These are phyloP conservation scores for Cryptoprocta ferox DNA, from an alignment of 2,797 vertebrate species.

Conservation along the genomic window DNA sequence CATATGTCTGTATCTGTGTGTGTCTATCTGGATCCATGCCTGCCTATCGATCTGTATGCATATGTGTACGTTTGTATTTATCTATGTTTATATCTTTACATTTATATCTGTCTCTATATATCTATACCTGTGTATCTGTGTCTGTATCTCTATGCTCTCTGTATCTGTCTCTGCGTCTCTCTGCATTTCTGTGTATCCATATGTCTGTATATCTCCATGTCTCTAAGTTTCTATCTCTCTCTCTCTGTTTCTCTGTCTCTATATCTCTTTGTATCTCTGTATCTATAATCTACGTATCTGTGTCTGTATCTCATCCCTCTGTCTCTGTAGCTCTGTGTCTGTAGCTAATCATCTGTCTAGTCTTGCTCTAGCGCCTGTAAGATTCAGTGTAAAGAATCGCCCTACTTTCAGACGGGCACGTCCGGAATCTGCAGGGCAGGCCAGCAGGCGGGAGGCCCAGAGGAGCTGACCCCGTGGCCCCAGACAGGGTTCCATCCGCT, in stretches of 20 bases:
- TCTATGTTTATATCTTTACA: too few relatives aligned
- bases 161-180: background rate
- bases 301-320: background rate
- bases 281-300: too few relatives aligned
- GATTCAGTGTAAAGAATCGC: background rate
- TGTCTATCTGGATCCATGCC: background rate
- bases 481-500: background rate
- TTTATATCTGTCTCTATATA: too few relatives aligned
- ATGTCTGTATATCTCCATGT: background rate
- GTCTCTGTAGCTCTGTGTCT: fast-evolving
- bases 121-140: background rate
- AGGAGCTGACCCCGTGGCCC: background rate
- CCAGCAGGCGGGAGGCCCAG: background rate
- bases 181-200: fast-evolving
- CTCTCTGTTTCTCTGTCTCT: too few relatives aligned
- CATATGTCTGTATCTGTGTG: too few relatives aligned
- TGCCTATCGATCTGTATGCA: background rate
- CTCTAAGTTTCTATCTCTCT: too few relatives aligned
- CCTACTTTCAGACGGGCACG: background rate
- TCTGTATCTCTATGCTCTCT: background rate
- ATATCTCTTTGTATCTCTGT: too few relatives aligned
- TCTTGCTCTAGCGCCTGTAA: background rate
- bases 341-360: background rate
- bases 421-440: background rate
- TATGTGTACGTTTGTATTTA: too few relatives aligned